Evolutionary conservation across 2,888 invertebrate genomes (phyloP), one percentile per base, ranked within the genome.

Genomic region (Aromia moschata): DNA sequence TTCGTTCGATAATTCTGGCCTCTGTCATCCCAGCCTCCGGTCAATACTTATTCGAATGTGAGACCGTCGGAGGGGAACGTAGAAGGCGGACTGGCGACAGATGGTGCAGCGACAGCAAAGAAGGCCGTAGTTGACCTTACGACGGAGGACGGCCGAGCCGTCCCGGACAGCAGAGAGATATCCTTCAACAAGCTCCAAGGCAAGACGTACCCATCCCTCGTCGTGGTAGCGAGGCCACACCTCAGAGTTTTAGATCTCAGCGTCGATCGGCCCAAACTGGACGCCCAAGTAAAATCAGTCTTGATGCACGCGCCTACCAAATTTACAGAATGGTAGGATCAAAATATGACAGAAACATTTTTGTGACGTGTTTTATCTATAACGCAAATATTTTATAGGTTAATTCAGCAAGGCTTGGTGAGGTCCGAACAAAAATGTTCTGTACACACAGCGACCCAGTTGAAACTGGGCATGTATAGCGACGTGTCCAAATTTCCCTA

Each of bases 381-480:
- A n/a, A n/a, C n/a, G n/a, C n/a, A n/a, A n/a, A n/a, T n/a, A n/a
- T n/a, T n/a, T n/a, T n/a, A n/a, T 46, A 80, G 80, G 80, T 84
- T 94, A 47, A 91, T 94, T 58, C 93, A 94, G 74, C 91, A 92
- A 76, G 94, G 94, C 0, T 77, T 94, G 1, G 86, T 94, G 1
- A 84, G 90, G 30, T 89, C 92, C 0, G 92, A 93, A 73, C 94
- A 94, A 76, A 86, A 85, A 77, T 94, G 94, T 73, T 82, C 84
- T 0, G 80, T 87, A 49, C 93, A 94, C 76, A 79, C 85, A 1
- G 84, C 84, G 47, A 86, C 84, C 60, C 90, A 90, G 69, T 82
- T 93, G 0, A 93, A 94, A 75, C 81, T 94, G 3, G 90, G 91
- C 47, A 93, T 93, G 88, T 94, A 93, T 79, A 92, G 92, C 0